Evolutionary conservation across 2,113 vertebrate genomes (phyloP).

Genomic region (Cavia porcellus): DNA sequence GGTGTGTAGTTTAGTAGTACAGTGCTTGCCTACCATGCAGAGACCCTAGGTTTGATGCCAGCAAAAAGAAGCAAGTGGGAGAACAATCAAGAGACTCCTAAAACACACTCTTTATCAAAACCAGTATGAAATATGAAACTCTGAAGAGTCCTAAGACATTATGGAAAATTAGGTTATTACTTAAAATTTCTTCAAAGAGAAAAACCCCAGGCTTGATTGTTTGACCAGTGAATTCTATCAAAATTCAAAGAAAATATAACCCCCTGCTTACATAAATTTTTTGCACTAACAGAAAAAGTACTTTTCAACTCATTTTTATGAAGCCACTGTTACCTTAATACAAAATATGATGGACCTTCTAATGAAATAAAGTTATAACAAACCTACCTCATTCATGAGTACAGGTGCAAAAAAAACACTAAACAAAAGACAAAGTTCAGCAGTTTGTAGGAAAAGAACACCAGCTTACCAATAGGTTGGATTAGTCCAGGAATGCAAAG

Average conservation of each 20-base stretch:
- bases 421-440: neutral
- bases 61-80: neutral
- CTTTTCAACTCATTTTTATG: constrained; percentile 53
- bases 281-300: constrained; percentile 2
- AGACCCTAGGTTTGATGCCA: neutral
- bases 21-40: neutral
- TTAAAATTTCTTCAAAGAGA: constrained; percentile 18
- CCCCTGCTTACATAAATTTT: constrained; percentile 41
- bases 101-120: constrained; percentile 43
- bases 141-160: neutral
- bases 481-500: neutral
- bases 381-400: neutral
- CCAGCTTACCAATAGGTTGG: neutral
- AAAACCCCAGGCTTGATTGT: neutral
- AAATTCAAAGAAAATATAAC: constrained; percentile 29
- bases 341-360: neutral
- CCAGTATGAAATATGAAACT: neutral
- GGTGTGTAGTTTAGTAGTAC: neutral
- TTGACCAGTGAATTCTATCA: constrained; percentile 49
- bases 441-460: neutral
- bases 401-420: neutral
- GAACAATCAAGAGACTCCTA: neutral
- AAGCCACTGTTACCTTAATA: neutral
- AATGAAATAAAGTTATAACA: neutral
- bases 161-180: constrained; percentile 28